Evolutionary conservation across 1,140 invertebrate genomes (phyloP).

Genomic region (Penaeus indicus): DNA sequence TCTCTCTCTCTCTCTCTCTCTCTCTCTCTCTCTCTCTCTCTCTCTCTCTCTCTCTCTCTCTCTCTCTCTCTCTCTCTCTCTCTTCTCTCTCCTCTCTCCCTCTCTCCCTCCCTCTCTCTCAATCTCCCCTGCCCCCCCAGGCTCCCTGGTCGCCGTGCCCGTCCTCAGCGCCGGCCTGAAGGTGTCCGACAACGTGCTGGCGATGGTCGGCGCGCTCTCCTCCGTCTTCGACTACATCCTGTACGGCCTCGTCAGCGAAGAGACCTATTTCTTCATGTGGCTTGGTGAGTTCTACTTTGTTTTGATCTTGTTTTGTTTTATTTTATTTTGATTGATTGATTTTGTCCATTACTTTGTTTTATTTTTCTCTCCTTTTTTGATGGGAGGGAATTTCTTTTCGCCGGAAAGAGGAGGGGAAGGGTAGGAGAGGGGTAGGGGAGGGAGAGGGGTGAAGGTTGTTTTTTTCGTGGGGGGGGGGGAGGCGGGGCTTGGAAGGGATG

Average conservation of each 20-base stretch:
- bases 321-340: not conserved
- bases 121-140: not conserved
- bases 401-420: not conserved
- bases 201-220: conserved; percentile 62
- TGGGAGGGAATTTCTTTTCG: no score
- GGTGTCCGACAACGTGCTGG: conserved; percentile 62
- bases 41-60: not conserved
- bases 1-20: no score
- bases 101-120: not conserved
- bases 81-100: not conserved
- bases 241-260: conserved; percentile 57
- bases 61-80: not conserved
- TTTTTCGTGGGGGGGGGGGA: not conserved
- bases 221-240: conserved; percentile 65
- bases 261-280: conserved; percentile 64
- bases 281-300: conserved; percentile 43
- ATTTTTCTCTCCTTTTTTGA: no score
- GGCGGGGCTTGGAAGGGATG: no score
- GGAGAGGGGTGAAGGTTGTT: not conserved
- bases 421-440: not conserved
- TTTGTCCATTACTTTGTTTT: no score
- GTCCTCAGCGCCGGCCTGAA: conserved; percentile 57
- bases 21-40: no score
- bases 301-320: not conserved
- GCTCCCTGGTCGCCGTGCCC: conserved; percentile 62